Base-by-base conservation (phyloP, 2,797 vertebrate species). In the Micromesistius poutassou region DNA sequence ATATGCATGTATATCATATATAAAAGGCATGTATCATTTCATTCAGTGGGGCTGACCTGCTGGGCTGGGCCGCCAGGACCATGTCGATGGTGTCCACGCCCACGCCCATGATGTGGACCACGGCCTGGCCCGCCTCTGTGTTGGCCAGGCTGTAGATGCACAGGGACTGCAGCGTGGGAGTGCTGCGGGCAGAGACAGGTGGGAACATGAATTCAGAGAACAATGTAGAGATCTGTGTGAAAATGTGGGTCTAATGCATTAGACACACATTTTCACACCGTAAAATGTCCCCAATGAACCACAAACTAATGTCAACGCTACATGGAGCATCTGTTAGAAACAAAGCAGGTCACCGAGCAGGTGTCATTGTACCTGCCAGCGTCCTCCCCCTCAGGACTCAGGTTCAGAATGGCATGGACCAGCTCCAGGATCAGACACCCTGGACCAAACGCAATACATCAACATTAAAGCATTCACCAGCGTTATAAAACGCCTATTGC, bases 101-200 rank as follows among this genome's bases (percentile, higher is more conserved):
- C 0, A 99, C 96, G 3, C 96, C 97, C 97, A 99, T 98, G 87
- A 99, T 98, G 75, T 96, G 98, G 78, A 98, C 95, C 31, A 99
- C 95, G 0, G 98, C 97, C 89, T 98, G 98, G 1, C 98, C 98
- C 1, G 98, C 97, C 88, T 99, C 98, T 0, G 96, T 98, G 91
- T 98, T 98, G 12, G 97, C 96, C 91, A 99, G 91, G 88, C 97
- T 97, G 91, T 97, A 98, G 93, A 98, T 96, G 81, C 98, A 99
- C 72, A 99, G 87, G 71, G 96, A 96, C 93, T 98, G 98, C 73
- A 99, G 94, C 84, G 95, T 97, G 79, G 96, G 97, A 2, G 94
- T 84, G 75, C 91, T 97, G 85, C 74, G 19, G 66, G 10, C 1
- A 62, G 55, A 25, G 62, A 4, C 12, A 28, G 2, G n/a, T 68